phyloP scores from a whole-genome alignment of 2,888 invertebrate species.

The Arrhopalites spinosus region DNA sequence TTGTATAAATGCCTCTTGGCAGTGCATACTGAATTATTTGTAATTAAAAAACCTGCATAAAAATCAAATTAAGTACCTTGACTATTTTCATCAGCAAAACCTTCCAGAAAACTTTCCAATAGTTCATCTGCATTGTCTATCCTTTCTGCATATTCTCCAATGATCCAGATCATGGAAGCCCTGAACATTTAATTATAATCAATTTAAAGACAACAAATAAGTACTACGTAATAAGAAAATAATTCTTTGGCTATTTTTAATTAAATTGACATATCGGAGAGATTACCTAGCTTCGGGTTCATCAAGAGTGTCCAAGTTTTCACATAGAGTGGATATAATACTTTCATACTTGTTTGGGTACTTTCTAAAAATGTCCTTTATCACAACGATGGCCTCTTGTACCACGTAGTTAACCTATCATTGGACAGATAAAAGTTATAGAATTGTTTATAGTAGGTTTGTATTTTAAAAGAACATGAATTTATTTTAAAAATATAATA shows the following conservation, averaged over 20 bases:
- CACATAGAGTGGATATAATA: constrained; percentile 97
- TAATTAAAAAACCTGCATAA: no score
- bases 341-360: constrained; percentile 99
- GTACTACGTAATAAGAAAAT: background rate
- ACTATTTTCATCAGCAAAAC: constrained; percentile 95
- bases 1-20: no score
- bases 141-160: constrained; percentile 97
- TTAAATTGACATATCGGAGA: background rate
- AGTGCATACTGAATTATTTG: no score
- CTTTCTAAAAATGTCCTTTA: constrained; percentile 95
- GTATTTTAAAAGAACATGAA: background rate
- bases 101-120: constrained; percentile 96
- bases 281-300: constrained; percentile 85
- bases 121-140: constrained; percentile 99
- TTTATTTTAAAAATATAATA: background rate
- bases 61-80: no score
- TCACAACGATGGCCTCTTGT: constrained; percentile 99
- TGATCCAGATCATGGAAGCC: constrained; percentile 91
- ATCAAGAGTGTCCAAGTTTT: constrained; percentile 97
- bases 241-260: background rate
- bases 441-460: background rate
- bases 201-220: background rate
- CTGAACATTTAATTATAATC: constrained; percentile 59
- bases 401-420: constrained; percentile 90
- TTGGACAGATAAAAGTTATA: background rate